Evolutionary conservation across 2,888 invertebrate species (phyloP).

Genomic region (Rhyacophila evoluta): DNA sequence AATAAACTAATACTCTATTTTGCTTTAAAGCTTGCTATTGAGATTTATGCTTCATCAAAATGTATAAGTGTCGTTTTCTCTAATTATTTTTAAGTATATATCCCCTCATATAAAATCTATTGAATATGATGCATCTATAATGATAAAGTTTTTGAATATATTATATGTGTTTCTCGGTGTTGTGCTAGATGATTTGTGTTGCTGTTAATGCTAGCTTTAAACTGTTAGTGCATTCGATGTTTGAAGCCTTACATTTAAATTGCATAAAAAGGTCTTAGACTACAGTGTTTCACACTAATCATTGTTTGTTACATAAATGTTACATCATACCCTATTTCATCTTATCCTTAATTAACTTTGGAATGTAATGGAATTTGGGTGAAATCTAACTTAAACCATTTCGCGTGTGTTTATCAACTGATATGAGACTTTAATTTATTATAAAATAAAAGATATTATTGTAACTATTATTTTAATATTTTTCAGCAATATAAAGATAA

Average conservation of each 20-base stretch:
- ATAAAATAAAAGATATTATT: constrained; percentile 7
- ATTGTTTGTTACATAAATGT: neutral
- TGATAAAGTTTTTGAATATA: constrained; percentile 26
- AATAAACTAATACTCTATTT: constrained; percentile 13
- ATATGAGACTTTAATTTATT: neutral
- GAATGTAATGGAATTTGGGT: constrained; percentile 20
- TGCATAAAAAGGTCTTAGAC: constrained; percentile 25
- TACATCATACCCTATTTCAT: neutral
- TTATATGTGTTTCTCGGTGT: constrained; percentile 38
- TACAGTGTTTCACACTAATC: neutral
- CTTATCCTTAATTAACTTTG: neutral
- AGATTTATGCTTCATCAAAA: constrained; percentile 49
- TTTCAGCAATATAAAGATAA: neutral
- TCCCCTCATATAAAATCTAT: neutral
- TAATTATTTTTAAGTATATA: constrained; percentile 49
- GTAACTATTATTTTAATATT: neutral
- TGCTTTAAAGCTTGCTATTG: constrained; percentile 47
- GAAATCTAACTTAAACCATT: neutral
- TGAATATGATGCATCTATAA: constrained; percentile 15
- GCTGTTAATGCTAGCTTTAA: constrained; percentile 28
- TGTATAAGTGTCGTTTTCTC: constrained; percentile 55
- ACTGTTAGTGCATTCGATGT: neutral
- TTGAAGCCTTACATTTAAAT: neutral
- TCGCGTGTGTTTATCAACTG: neutral
- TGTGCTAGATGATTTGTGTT: constrained; percentile 41